Evolutionary conservation across 2,113 vertebrate species (phyloP), one percentile per base, ranked within the genome.

Genomic region (Taxidea taxus): DNA sequence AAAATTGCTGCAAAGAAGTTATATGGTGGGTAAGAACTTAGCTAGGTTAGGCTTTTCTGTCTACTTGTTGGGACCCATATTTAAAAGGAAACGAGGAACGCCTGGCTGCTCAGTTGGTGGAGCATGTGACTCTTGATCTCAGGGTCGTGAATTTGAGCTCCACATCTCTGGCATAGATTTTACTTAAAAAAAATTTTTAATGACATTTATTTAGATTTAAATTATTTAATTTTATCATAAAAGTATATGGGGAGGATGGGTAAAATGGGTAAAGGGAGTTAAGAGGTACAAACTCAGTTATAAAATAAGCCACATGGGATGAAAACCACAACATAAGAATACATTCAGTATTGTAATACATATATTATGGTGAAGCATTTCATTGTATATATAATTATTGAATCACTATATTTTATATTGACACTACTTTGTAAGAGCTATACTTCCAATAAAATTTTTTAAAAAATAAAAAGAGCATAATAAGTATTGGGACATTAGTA

Each of bases 1-100:
- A 74, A 87, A 88, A 68, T 90, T 70, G 7, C 51, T 87, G 3
- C 39, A 85, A 94, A 94, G 47, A 80, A 51, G 37, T 97, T 95
- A 58, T 72, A 4, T 47, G 49, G 21, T 60, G 23, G 62, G 47
- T 54, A 42, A 39, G 86, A 34, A 62, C 51, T 51, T 95, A 87
- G 49, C 20, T 39, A 68, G 47, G 10, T 62, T 90, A 66, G n/a
- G 15, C 42, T 72, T 87, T 94, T 77, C 25, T 10, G 7, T 75
- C 75, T 34, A 70, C 34, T 21, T 54, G 0, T 62, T 78, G 27
- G 14, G 58, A 25, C 51, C 83, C 15, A 72, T 31, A 27, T 84
- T 29, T 81, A 75, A 49, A 42, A 77, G 91, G 47, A 87, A 80
- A 29, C 54, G 8, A 56, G 75, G 74, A 27, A 47, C 1, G 2